Evolutionary conservation across 2,888 invertebrate species (phyloP), one percentile per base, ranked within the genome.

Genomic region (Orthosia cruda): DNA sequence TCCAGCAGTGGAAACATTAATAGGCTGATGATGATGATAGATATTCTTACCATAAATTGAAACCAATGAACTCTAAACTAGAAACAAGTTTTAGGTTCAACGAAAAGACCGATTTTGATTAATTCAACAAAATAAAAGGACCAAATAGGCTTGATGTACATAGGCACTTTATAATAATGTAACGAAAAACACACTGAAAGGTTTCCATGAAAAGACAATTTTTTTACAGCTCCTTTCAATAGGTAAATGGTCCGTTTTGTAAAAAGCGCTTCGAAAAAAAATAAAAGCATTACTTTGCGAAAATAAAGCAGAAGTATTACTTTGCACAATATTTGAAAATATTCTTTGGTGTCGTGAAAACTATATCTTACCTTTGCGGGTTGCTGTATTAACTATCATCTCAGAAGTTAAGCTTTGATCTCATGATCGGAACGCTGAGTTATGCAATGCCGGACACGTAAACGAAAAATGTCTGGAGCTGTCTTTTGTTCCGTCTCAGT

Each of bases 161-260:
- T 64, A 66, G 76, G 63, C 71, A 32, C 82, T 75, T 64, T 68
- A 68, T 57, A 71, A 75, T 66, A 76, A 77, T 77, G 61, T 77
- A 79, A 83, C 73, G 74, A 86, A 87, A 77, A 70, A 65, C n/a
- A 55, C 66, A 63, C 62, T 73, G 74, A 76, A 80, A 75, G 75
- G 72, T 86, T 83, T 71, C 55, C 57, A 74, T 88, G 74, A 83
- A 85, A 83, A 87, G 85, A 87, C 85, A 87, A 78, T 75, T 87
- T 87, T 88, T 85, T 75, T 77, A 80, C 74, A 49, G 62, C 64
- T 71, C 70, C 72, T 80, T 83, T 87, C 87, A 83, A 87, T 81
- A 80, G 59, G 58, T 70, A 77, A 88, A 85, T 86, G 80, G 78
- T 64, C 55, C 75, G 65, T 74, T 82, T 80, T 74, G 72, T 80